These are phyloP conservation scores for Dicycla oo DNA, from an alignment of 2,888 invertebrate species.

Conservation along the genomic window DNA sequence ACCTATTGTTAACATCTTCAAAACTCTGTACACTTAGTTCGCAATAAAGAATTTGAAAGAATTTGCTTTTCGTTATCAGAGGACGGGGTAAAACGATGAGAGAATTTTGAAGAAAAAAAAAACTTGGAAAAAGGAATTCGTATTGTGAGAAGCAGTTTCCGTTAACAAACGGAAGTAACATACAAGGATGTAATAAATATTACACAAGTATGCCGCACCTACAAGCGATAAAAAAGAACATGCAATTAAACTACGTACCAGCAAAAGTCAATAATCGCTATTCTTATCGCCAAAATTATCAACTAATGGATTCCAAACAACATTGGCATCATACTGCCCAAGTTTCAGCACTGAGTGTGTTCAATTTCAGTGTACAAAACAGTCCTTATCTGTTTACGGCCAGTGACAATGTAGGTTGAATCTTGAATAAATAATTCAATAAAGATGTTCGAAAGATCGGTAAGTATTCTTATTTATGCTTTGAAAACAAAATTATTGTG, in stretches of 20 bases:
- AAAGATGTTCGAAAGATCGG: constrained; percentile 50
- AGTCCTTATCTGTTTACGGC: neutral
- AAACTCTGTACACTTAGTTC: too few relatives aligned
- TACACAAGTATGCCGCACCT: constrained; percentile 25
- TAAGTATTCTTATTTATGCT: constrained; percentile 41
- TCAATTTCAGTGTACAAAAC: constrained; percentile 1
- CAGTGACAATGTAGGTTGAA: constrained; percentile 34
- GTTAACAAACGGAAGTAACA: constrained; percentile 21
- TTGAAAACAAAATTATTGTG: constrained; percentile 34
- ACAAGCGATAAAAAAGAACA: constrained; percentile 12
- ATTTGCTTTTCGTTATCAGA: neutral
- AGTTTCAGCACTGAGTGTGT: neutral
- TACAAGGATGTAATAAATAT: constrained; percentile 11
- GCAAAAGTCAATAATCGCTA: constrained; percentile 15
- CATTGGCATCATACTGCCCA: constrained; percentile 1
- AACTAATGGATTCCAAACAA: constrained; percentile 11
- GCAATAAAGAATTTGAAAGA: too few relatives aligned
- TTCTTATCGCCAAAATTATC: constrained; percentile 41
- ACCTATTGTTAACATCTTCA: too few relatives aligned
- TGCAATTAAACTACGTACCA: constrained; percentile 16
- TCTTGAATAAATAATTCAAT: constrained; percentile 8
- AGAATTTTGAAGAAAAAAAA: neutral
- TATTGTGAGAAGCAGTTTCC: neutral
- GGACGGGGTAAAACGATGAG: neutral
- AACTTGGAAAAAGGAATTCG: neutral